These are phyloP conservation scores for Sclerodermus sp. DNA, from an alignment of 2,888 invertebrate species.

Conservation along the genomic window DNA sequence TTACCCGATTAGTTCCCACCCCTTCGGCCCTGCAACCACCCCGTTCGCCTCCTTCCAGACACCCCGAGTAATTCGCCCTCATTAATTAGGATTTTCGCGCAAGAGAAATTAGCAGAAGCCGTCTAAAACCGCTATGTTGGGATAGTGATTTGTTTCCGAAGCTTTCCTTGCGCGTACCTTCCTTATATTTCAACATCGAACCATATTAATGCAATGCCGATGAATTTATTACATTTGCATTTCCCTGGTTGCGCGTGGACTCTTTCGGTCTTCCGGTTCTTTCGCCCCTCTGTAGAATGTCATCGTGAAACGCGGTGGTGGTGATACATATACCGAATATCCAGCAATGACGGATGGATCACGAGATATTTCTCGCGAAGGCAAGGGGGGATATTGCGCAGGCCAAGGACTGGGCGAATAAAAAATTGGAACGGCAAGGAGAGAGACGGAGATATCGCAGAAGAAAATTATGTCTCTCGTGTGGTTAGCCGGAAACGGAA, in stretches of 20 bases:
- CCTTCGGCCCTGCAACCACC: slow-evolving; percentile 9
- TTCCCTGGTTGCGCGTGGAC: no score
- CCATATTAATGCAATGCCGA: no score
- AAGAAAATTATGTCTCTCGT: slow-evolving; percentile 28
- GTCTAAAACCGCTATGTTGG: slow-evolving; percentile 22
- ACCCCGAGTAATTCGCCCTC: slow-evolving; percentile 33
- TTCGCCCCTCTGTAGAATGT: no score
- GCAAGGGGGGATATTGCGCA: no score
- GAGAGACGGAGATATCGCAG: slow-evolving; percentile 9
- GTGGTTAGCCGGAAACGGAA: slow-evolving; percentile 35
- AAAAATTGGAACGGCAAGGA: not conserved
- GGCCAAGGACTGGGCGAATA: not conserved
- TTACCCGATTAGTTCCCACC: slow-evolving; percentile 53
- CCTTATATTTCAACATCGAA: no score
- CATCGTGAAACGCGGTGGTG: no score
- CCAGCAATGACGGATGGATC: no score
- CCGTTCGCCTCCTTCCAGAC: slow-evolving; percentile 13
- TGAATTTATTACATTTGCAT: no score
- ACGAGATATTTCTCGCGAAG: no score
- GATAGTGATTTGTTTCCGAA: slow-evolving; percentile 26
- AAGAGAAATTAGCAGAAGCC: slow-evolving; percentile 30
- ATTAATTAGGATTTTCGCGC: slow-evolving; percentile 46
- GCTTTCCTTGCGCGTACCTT: not conserved
- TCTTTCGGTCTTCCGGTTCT: no score
- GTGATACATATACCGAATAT: no score